phyloP scores from a whole-genome alignment of 2,113 vertebrate genomes.

The Tragelaphus buxtoni region DNA sequence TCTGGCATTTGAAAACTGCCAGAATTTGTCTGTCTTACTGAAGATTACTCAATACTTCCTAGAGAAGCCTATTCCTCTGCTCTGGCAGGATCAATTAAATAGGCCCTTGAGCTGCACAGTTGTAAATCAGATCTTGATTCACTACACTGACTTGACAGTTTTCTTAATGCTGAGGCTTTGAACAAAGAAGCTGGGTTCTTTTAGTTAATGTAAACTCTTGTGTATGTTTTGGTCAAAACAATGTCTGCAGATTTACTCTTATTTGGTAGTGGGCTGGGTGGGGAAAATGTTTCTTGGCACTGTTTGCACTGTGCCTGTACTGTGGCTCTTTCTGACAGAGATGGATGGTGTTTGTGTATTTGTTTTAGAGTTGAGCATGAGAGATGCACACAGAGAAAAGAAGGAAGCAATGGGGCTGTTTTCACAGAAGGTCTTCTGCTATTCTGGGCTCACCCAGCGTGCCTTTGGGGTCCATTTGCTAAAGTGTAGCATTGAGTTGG shows the following conservation, averaged over 20 bases:
- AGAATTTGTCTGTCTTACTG: not conserved
- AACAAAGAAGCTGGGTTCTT: constrained; percentile 10
- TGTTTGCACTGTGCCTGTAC: not conserved
- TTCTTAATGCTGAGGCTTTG: not conserved
- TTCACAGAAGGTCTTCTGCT: not conserved
- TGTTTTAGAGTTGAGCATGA: not conserved
- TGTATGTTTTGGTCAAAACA: constrained; percentile 38
- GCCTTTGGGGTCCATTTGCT: not conserved
- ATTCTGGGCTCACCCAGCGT: not conserved
- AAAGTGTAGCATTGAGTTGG: not conserved
- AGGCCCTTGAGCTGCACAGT: not conserved
- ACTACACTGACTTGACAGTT: not conserved
- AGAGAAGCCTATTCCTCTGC: not conserved
- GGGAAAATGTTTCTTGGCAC: constrained; percentile 13
- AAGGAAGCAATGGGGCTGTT: not conserved
- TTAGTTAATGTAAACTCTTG: constrained; percentile 31
- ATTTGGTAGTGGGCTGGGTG: not conserved
- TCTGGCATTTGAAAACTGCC: not conserved
- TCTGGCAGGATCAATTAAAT: not conserved
- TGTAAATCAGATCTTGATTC: not conserved
- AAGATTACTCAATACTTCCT: not conserved
- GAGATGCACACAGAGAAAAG: not conserved
- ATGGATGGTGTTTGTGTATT: constrained; percentile 27
- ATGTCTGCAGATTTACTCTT: constrained; percentile 36
- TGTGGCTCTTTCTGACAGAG: not conserved